A percentile compares a stretch with the other conserved stretches of the same genome.
Evolutionary conservation across 2,113 vertebrate genomes (phyloP).

Genomic region (Pterocles gutturalis): DNA sequence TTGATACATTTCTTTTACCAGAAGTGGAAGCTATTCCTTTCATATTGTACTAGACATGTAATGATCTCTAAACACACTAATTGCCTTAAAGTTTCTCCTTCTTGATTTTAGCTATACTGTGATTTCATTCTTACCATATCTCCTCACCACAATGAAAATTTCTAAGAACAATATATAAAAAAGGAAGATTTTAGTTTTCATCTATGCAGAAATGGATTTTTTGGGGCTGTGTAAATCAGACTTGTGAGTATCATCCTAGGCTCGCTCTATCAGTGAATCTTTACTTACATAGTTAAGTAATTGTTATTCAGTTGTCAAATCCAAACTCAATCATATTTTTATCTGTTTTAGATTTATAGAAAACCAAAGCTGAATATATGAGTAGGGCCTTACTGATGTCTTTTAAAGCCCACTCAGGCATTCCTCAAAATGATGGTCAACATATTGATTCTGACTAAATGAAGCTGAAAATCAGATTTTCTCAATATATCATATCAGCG

Average conservation of each 20-base stretch:
- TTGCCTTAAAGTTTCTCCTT: background rate
- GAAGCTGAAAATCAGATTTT: slow-evolving; percentile 61
- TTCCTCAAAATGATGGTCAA: slow-evolving; percentile 39
- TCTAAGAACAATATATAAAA: background rate
- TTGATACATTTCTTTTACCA: background rate
- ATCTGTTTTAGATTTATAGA: background rate
- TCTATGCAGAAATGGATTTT: background rate
- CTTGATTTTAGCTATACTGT: background rate
- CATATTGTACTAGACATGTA: background rate
- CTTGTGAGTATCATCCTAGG: slow-evolving; percentile 32
- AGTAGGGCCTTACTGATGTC: background rate
- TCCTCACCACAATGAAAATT: background rate
- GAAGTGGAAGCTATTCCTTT: background rate
- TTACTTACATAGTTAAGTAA: background rate
- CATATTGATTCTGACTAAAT: slow-evolving; percentile 39
- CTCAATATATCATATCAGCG: slow-evolving; percentile 21
- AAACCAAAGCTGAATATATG: slow-evolving; percentile 13
- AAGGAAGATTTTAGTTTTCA: background rate
- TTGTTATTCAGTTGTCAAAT: slow-evolving; percentile 55
- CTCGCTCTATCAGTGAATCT: background rate
- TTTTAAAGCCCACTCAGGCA: slow-evolving; percentile 11
- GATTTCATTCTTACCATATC: slow-evolving; percentile 32
- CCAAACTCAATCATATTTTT: slow-evolving; percentile 21
- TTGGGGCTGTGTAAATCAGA: background rate
- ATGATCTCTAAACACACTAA: background rate